Base-by-base conservation (phyloP, 2,797 vertebrate genomes). In the Silurus lanzhouensis region DNA sequence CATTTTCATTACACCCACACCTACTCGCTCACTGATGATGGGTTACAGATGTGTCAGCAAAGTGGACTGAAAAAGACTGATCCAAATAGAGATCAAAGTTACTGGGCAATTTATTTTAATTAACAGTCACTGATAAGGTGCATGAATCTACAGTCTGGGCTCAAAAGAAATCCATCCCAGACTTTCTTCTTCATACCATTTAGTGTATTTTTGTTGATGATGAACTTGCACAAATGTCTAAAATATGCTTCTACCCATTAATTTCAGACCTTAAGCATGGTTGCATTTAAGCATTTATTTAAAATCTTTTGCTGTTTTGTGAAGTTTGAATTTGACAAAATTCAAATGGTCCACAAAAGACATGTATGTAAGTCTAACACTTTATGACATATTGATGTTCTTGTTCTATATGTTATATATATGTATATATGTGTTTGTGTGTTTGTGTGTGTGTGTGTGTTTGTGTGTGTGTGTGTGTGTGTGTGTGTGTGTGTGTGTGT, bases 381-480 rank as follows among this genome's bases (percentile, higher is more conserved):
- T 17, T 17, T 74, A 55, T n/a, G 20, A 27, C 74, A 12, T 72
- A 31, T 57, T 60, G 20, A 83, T 76, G 70, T 68, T 84, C 82
- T 38, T 38, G 31, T 38, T 38, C 31, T 38, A 38, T 38, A 38
- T 38, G 31, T 38, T 38, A 38, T 38, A 38, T 38, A 38, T 5
- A 38, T 38, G 4, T 38, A 38, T 38, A 38, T 27, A 1, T 25
- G n/a, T 66, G 3, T 66, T 10, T 14, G 5, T 67, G 31, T 31
- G 31, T 31, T 1, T 31, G 31, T 31, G 31, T 31, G 38, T 38
- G 38, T 38, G 38, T 38, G 38, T 38, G 38, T 38, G 38, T 38
- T 3, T 38, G 38, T 38, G 38, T 38, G 38, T 38, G 38, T 38
- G 38, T 64, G 19, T 48, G 10, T 64, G 13, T 80, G 19, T 38